Conservation (phyloP, 2,888 invertebrate species). For the Diarsia rubi region DNA sequence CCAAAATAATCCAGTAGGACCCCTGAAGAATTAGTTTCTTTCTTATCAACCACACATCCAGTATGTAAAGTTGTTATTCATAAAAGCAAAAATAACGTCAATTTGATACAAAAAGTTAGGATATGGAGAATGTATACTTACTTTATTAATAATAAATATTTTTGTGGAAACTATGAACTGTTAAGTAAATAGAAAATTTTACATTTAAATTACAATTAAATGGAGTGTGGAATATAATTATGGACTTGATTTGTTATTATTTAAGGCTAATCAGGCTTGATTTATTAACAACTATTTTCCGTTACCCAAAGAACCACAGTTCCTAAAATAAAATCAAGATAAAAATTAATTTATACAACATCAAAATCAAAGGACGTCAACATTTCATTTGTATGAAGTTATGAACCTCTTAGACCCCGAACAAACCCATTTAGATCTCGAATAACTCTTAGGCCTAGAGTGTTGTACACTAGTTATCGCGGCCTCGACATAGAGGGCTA, state of each 20-base stretch:
- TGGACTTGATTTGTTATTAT: not conserved
- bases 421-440: no score
- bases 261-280: not conserved
- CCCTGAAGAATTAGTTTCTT: no score
- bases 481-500: no score
- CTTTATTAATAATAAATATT: constrained; percentile 6
- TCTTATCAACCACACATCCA: not conserved
- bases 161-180: not conserved
- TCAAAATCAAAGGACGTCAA: not conserved
- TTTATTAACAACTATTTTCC: not conserved
- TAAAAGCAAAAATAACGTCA: not conserved
- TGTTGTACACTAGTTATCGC: no score
- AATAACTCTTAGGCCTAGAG: not conserved
- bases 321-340: not conserved
- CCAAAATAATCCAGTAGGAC: not conserved
- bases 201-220: no score
- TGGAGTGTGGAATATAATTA: not conserved
- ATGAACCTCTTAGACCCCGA: not conserved
- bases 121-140: not conserved
- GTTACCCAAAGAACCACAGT: not conserved
- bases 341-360: not conserved
- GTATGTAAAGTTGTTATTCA: not conserved
- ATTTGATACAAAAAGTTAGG: not conserved
- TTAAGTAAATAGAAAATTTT: no score
- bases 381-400: not conserved